Evolutionary conservation across 2,797 vertebrate genomes (phyloP), one percentile per base, ranked within the genome.

Genomic region (Echiichthys vipera): DNA sequence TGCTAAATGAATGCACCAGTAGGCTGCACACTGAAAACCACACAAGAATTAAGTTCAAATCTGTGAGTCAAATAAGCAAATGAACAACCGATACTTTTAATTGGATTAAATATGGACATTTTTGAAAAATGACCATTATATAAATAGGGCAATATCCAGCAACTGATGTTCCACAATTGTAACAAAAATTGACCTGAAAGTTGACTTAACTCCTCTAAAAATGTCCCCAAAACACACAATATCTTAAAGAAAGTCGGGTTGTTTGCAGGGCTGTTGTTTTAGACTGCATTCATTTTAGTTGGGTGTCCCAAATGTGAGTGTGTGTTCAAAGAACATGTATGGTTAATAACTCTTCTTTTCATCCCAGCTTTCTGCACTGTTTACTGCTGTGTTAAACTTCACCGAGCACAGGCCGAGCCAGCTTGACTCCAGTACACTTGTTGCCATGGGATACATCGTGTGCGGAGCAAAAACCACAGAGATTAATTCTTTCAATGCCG

Each of bases 361-460:
- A 1, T 84, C 58, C 29, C 69, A 96, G 95, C 84, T 94, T 65
- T 65, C 83, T 62, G 51, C 82, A 2, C 83, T 95, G 50, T 95
- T 94, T 65, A 74, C 76, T 18, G 30, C 70, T 3, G 72, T 93
- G 51, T 68, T 95, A 40, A 92, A 88, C 82, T 92, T 92, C 30
- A 94, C 88, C 65, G 87, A 75, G 66, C 77, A 76, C 81, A 91
- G 40, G 43, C 77, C 90, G 8, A 93, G 78, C 57, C 89, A 93
- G 83, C 86, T 96, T 4, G 90, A 93, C 81, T 94, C 94, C 79
- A 95, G 93, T 88, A 89, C 57, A 1, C 78, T 95, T 47, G 94
- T 94, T 39, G 91, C 95, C 1, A 74, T 95, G 84, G 95, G 95
- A 43, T 29, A 95, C 84, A 89, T 94, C 8, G 70, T 95, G 54